Percentiles rank a stretch among this genome's conserved stretches.
phyloP scores from a whole-genome alignment of 2,888 invertebrate species.

The Podabrus alpinus region DNA sequence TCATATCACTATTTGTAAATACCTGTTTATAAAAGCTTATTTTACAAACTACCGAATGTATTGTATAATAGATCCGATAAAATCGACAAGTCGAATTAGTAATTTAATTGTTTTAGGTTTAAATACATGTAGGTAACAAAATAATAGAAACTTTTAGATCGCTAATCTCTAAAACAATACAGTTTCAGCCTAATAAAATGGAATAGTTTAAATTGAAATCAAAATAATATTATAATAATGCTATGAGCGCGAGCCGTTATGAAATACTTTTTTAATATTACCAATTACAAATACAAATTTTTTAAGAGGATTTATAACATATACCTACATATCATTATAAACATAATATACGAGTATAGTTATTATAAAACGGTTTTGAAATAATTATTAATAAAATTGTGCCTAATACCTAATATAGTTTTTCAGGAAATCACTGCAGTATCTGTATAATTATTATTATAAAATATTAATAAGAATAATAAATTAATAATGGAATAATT shows the following conservation, averaged over 20 bases:
- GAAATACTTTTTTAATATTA: not conserved
- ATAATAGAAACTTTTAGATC: slow-evolving; percentile 19
- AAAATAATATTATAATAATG: not conserved
- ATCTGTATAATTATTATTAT: too few species aligned
- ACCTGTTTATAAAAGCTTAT: slow-evolving; percentile 35
- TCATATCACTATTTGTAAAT: slow-evolving; percentile 27
- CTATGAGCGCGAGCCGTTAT: not conserved
- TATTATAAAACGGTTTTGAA: too few species aligned
- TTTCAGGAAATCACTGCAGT: too few species aligned
- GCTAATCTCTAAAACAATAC: slow-evolving; percentile 12
- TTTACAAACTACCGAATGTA: slow-evolving; percentile 41
- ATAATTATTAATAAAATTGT: too few species aligned
- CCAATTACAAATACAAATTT: not conserved
- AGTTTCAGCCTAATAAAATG: not conserved
- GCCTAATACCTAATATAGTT: too few species aligned
- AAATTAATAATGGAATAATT: too few species aligned
- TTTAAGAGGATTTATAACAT: too few species aligned
- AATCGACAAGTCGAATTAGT: slow-evolving; percentile 28
- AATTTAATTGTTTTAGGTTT: slow-evolving; percentile 26
- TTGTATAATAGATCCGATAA: slow-evolving; percentile 29
- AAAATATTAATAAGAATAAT: too few species aligned
- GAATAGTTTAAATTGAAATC: slow-evolving; percentile 2
- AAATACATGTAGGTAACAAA: slow-evolving; percentile 22
- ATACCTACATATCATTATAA: too few species aligned
- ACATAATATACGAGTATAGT: too few species aligned